Evolutionary conservation across 2,888 invertebrate genomes (phyloP), one percentile per base, ranked within the genome.

Genomic region (Trissolcus japonicus): DNA sequence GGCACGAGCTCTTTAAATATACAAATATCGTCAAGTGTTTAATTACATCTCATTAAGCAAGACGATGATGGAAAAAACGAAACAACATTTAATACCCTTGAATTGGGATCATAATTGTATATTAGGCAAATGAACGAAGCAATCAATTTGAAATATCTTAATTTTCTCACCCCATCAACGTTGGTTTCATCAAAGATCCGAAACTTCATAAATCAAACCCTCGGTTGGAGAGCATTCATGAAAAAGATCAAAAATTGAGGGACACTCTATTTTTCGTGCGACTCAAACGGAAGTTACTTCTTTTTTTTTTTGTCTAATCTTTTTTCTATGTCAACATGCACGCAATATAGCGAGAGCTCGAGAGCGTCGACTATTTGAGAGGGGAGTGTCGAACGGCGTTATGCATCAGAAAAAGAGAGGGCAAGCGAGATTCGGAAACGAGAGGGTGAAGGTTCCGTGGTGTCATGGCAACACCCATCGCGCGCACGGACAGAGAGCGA

Each of bases 401-500:
- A 62, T 72, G 67, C 72, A 40, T 69, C 67, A 62, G 29, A 59
- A 76, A 75, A 75, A 78, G 62, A 61, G 74, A 60, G 61, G 61
- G 60, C 75, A 71, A 74, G 74, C 76, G 81, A 80, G 83, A 83
- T 85, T 83, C 83, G 83, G 83, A 80, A 82, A 82, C 80, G 81
- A 76, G 79, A 84, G 83, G 84, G 84, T 85, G 84, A 82, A 74
- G 84, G 83, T 85, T 84, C 80, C 83, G 83, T 85, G 87, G 87
- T 86, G 87, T 87, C 87, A 87, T 87, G 87, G 87, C 87, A 87
- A 87, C 87, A 87, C 87, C 87, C 87, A 82, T 80, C 81, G 81
- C 79, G 80, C 69, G 80, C 83, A 81, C 63, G 72, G 65, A 72
- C 51, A 65, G 83, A 81, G 80, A 83, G 78, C 82, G 81, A 82